These are phyloP conservation scores for Pissodes strobi DNA, from an alignment of 1,140 invertebrate species.

Conservation along the genomic window DNA sequence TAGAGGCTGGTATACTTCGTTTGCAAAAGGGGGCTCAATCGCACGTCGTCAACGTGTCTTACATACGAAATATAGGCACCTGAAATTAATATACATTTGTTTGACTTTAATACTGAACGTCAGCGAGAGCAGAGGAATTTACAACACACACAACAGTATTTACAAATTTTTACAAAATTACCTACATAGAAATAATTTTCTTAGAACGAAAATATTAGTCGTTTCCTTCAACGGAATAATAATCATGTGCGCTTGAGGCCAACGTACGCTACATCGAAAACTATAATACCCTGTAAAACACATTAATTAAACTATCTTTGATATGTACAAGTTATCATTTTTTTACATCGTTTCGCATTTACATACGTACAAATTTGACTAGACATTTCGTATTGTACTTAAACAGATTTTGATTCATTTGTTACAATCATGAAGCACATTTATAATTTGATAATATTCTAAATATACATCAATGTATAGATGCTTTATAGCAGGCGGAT, in stretches of 20 bases:
- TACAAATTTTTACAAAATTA: background rate
- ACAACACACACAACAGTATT: background rate
- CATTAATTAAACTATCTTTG: conserved; percentile 19
- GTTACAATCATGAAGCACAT: too few species aligned
- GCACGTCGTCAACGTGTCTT: background rate
- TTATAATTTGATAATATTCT: too few species aligned
- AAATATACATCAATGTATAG: too few species aligned
- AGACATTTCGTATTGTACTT: conserved; percentile 36
- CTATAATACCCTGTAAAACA: conserved; percentile 34
- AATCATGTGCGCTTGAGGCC: too few species aligned
- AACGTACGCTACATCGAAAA: too few species aligned
- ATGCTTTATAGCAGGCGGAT: too few species aligned
- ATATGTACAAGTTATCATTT: conserved; percentile 32
- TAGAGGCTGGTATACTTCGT: background rate
- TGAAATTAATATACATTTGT: background rate
- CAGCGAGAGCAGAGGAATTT: background rate
- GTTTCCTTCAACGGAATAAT: too few species aligned
- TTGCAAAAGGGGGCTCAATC: conserved; percentile 12
- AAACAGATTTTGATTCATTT: too few species aligned
- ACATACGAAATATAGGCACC: background rate
- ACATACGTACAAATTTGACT: conserved; percentile 9
- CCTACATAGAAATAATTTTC: background rate
- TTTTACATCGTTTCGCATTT: conserved; percentile 4
- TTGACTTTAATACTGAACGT: background rate
- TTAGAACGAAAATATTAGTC: background rate